These are phyloP conservation scores for Chiroxiphia lanceolata DNA, from an alignment of 2,797 vertebrate genomes.

Conservation along the genomic window DNA sequence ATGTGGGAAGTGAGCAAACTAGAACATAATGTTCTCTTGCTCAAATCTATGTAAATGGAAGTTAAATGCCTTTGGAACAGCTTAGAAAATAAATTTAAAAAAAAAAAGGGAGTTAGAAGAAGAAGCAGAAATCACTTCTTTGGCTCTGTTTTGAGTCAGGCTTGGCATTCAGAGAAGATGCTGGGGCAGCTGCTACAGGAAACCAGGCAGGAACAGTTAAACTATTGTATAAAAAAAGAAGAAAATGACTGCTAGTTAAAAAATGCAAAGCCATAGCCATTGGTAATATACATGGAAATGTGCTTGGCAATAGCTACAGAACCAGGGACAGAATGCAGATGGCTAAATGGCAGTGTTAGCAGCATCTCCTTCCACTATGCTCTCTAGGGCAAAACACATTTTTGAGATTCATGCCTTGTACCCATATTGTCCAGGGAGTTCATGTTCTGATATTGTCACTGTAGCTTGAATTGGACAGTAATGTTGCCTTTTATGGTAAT, in stretches of 20 bases:
- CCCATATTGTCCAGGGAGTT: neutral
- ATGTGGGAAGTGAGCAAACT: neutral
- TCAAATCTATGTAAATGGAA: slow-evolving; percentile 2
- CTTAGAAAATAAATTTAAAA: neutral
- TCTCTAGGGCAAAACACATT: neutral
- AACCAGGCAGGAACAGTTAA: neutral
- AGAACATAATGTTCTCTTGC: slow-evolving; percentile 17
- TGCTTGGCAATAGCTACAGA: neutral
- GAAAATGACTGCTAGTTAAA: slow-evolving; percentile 4
- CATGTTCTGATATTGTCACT: neutral
- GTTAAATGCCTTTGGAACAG: neutral
- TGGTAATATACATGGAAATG: slow-evolving; percentile 34
- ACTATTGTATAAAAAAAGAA: neutral
- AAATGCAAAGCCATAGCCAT: neutral
- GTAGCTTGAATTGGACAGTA: neutral
- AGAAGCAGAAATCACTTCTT: slow-evolving; percentile 1
- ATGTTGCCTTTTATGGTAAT: neutral
- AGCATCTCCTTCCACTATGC: neutral
- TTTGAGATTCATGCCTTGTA: neutral
- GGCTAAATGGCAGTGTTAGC: neutral
- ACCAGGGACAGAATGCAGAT: neutral
- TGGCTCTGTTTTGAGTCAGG: neutral
- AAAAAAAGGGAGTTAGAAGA: neutral
- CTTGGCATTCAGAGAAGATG: slow-evolving; percentile 10
- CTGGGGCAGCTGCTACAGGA: slow-evolving; percentile 2